phyloP scores from a whole-genome alignment of 1,140 invertebrate species.

The Anagrus nilaparvatae region DNA sequence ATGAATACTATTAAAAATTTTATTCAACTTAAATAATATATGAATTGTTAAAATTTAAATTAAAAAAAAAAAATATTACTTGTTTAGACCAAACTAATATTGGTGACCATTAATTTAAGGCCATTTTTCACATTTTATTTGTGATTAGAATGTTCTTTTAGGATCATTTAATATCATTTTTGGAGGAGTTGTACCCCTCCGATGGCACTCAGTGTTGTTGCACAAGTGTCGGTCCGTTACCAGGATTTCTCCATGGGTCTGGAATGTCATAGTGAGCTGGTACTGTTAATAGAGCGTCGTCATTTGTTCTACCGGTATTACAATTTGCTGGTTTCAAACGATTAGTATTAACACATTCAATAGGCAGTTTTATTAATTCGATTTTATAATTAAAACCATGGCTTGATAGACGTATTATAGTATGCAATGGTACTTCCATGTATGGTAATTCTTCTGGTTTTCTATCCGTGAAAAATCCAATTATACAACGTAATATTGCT shows the following conservation, averaged over 20 bases:
- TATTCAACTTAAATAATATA: too few species aligned
- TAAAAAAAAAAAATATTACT: too few species aligned
- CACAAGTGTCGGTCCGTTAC: slow-evolving; percentile 33
- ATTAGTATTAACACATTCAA: slow-evolving; percentile 80
- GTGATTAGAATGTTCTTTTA: too few species aligned
- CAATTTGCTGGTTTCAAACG: slow-evolving; percentile 61
- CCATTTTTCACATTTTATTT: too few species aligned
- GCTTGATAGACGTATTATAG: slow-evolving; percentile 75
- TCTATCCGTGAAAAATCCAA: slow-evolving; percentile 84
- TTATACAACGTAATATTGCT: slow-evolving; percentile 80
- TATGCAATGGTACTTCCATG: slow-evolving; percentile 84
- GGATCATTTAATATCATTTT: not conserved
- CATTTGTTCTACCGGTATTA: slow-evolving; percentile 47
- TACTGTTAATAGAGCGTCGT: slow-evolving; percentile 58
- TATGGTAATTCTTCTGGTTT: slow-evolving; percentile 78
- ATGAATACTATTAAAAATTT: too few species aligned
- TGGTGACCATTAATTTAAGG: too few species aligned
- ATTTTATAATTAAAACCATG: slow-evolving; percentile 74
- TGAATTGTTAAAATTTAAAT: too few species aligned
- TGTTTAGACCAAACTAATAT: too few species aligned
- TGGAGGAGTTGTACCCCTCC: slow-evolving; percentile 10
- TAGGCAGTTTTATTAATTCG: slow-evolving; percentile 68
- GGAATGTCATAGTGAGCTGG: slow-evolving; percentile 60
- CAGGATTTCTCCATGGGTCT: slow-evolving; percentile 38
- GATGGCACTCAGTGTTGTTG: slow-evolving; percentile 32